Base-by-base conservation (phyloP, 2,888 invertebrate species). In the Lapara coniferarum region DNA sequence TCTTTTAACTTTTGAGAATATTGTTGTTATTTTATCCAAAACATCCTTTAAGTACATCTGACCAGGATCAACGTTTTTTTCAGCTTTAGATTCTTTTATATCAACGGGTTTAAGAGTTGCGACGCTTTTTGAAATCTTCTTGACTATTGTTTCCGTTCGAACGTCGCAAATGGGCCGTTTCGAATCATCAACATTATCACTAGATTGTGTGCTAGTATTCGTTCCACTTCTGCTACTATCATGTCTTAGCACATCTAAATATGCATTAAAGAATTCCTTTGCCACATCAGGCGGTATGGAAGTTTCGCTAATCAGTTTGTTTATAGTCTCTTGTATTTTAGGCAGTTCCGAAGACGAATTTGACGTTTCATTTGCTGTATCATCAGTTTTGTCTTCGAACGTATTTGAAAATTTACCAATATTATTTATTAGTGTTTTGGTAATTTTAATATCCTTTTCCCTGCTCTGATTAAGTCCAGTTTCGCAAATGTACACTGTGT, bases 401-500 rank as follows among this genome's bases (percentile, higher is more conserved):
- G 74, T 79, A 30, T 72, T 72, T 0, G 84, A 80, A 10, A 77
- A 19, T 56, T 83, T 85, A 0, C 81, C 86, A n/a, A 90, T 74
- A 68, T 87, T 88, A 53, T 88, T 75, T 5, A 90, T 85, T 10
- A 91, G 74, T 46, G 83, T 84, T 75, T 86, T 88, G 0, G 90
- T 89, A n/a, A 87, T 88, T 77, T 81, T 78, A 6, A 91, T 91
- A 73, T 92, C 90, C 73, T 85, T 87, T 19, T 86, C 85, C 73
- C 78, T 84, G 72, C 77, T 86, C 10, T 75, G 74, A 59, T 72
- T 74, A 53, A 71, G 76, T 3, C 78, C 72, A 1, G 87, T 85
- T 70, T 87, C 87, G 73, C 87, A 90, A 19, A 87, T 75, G 55
- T 92, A 93, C 0, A 92, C 86, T 0, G 91, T 93, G 71, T 83